Percentiles rank a stretch among this genome's conserved stretches.
Conservation (phyloP, 1,140 invertebrate genomes). For the Drosophila lini region DNA sequence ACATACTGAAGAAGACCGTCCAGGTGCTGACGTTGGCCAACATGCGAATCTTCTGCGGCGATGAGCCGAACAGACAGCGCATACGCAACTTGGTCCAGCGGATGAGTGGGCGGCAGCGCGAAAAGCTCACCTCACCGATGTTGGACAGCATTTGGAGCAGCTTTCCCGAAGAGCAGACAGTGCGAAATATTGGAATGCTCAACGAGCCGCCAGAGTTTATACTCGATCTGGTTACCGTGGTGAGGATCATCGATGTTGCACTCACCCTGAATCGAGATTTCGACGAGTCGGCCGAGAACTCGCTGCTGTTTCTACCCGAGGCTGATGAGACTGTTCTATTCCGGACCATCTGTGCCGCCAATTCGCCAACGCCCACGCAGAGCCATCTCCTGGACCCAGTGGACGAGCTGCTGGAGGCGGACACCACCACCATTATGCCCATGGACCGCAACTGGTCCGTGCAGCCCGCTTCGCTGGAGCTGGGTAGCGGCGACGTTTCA, state of each 20-base stretch:
- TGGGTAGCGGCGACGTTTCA: conserved; percentile 11
- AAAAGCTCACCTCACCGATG: conserved; percentile 63
- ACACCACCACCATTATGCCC: conserved; percentile 48
- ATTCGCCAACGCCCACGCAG: conserved; percentile 70
- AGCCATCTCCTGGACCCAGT: conserved; percentile 66
- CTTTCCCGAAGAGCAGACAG: conserved; percentile 62
- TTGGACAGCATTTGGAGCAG: conserved; percentile 66
- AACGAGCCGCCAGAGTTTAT: conserved; percentile 73
- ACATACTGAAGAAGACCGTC: conserved; percentile 70
- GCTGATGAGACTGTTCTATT: conserved; percentile 79
- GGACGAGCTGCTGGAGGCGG: conserved; percentile 63
- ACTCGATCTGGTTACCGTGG: conserved; percentile 66
- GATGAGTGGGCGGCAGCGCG: conserved; percentile 63
- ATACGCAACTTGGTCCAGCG: conserved; percentile 68
- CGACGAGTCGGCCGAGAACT: conserved; percentile 72
- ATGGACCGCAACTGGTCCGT: conserved; percentile 67
- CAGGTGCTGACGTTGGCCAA: conserved; percentile 77
- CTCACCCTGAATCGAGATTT: conserved; percentile 76
- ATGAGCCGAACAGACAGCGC: conserved; percentile 78
- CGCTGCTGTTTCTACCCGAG: conserved; percentile 68
- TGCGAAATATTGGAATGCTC: conserved; percentile 56
- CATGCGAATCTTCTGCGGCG: conserved; percentile 79
- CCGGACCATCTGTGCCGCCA: conserved; percentile 68
- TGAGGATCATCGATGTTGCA: conserved; percentile 78
- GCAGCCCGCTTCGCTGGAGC: conserved; percentile 44